Evolutionary conservation across 2,113 vertebrate species (phyloP).

Genomic region (Chascanopsetta lugubris): DNA sequence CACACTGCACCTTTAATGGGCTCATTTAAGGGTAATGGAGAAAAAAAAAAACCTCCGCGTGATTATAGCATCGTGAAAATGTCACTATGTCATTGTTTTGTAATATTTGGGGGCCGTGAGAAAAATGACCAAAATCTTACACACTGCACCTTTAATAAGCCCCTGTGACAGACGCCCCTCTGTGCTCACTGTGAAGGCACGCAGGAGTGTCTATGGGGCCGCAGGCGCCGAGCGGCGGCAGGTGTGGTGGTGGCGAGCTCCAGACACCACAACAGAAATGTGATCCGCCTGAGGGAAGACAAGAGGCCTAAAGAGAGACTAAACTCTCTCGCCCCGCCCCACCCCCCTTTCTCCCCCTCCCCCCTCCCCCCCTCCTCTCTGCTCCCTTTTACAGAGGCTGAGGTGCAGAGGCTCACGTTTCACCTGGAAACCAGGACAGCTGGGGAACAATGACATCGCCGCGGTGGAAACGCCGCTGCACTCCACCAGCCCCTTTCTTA

Average conservation of each 20-base stretch:
- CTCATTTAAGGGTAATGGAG: too few species aligned
- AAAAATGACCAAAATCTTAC: too few species aligned
- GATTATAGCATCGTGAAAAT: too few species aligned
- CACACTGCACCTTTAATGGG: too few species aligned
- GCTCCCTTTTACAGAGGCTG: not conserved
- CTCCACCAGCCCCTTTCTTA: constrained; percentile 17
- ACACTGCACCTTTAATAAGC: too few species aligned
- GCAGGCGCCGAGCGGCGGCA: constrained; percentile 6
- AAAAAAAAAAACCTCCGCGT: too few species aligned
- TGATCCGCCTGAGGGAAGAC: constrained; percentile 37
- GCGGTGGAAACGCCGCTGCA: constrained; percentile 8
- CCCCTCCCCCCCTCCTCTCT: too few species aligned
- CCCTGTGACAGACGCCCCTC: not conserved
- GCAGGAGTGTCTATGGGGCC: constrained; percentile 34
- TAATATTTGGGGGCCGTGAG: too few species aligned
- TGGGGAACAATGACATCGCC: constrained; percentile 11
- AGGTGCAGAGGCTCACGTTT: constrained; percentile 29
- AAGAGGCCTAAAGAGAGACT: constrained; percentile 39
- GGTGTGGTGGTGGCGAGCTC: constrained; percentile 25
- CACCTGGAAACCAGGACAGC: constrained; percentile 38
- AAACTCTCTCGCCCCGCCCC: constrained; percentile 16
- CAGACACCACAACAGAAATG: constrained; percentile 41
- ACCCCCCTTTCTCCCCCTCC: too few species aligned
- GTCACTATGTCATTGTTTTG: too few species aligned
- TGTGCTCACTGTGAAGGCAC: constrained; percentile 16